phyloP scores from a whole-genome alignment of 2,113 vertebrate genomes.

The Balaeniceps rex region DNA sequence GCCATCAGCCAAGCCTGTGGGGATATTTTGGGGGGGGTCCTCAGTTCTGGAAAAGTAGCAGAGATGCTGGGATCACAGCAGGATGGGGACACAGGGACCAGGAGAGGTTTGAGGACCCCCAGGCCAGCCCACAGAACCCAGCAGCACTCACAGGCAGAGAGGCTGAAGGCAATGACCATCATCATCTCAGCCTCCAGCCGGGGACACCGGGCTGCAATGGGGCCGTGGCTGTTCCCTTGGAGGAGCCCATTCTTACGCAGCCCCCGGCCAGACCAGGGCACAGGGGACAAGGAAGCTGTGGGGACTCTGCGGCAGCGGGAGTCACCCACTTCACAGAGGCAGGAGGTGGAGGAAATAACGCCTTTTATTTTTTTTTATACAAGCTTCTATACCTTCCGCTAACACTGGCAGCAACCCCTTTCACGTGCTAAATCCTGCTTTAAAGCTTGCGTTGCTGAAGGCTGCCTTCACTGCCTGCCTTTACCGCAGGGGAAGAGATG shows the following conservation, averaged over 20 bases:
- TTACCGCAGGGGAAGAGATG: not conserved
- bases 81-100: not conserved
- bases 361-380: not conserved
- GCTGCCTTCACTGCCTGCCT: not conserved
- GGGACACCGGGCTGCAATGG: not conserved
- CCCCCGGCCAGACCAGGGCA: not conserved
- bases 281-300: not conserved
- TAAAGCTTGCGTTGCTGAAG: not conserved
- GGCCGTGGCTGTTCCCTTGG: not conserved
- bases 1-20: not conserved
- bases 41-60: not conserved
- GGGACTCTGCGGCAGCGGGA: not conserved
- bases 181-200: not conserved
- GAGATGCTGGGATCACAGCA: not conserved
- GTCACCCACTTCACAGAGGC: not conserved
- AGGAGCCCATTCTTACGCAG: not conserved
- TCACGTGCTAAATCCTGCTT: not conserved
- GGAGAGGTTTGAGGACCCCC: not conserved
- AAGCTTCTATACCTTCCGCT: not conserved
- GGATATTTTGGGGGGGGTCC: not conserved
- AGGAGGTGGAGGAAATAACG: not conserved
- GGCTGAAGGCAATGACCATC: not conserved
- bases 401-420: not conserved
- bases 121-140: not conserved
- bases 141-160: not conserved